These are phyloP conservation scores for Gastracanthus pulcherrimus DNA, from an alignment of 2,888 invertebrate genomes.

Conservation along the genomic window DNA sequence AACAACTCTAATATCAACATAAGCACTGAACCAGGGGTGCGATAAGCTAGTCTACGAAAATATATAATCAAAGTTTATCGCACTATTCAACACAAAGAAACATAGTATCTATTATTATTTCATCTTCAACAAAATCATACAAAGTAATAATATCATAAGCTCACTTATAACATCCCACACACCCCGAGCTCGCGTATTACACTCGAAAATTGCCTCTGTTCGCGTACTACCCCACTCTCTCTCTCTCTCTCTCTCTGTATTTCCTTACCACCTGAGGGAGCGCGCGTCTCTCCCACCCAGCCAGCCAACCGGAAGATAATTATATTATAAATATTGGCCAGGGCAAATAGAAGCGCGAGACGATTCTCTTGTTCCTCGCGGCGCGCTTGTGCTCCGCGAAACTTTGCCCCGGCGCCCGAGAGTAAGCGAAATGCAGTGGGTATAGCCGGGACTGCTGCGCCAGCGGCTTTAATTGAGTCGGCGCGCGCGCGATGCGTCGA, in stretches of 20 bases:
- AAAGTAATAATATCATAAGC: not conserved
- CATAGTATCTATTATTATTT: too few relatives aligned
- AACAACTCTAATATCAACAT: too few relatives aligned
- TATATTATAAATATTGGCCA: constrained; percentile 34
- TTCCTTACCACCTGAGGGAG: not conserved
- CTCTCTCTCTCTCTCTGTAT: not conserved
- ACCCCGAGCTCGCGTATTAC: not conserved
- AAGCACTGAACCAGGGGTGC: too few relatives aligned
- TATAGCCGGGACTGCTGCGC: not conserved
- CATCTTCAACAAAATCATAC: not conserved
- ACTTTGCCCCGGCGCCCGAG: too few relatives aligned
- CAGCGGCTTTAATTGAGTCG: constrained; percentile 34
- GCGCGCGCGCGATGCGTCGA: constrained; percentile 5
- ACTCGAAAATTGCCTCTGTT: not conserved
- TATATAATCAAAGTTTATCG: too few relatives aligned
- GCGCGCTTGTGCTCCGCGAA: constrained; percentile 5
- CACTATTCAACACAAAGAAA: too few relatives aligned
- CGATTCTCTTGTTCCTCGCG: not conserved
- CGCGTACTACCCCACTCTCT: not conserved
- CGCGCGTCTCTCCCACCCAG: not conserved
- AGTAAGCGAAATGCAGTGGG: too few relatives aligned
- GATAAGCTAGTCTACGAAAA: too few relatives aligned
- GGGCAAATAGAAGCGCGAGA: constrained; percentile 11
- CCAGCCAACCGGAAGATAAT: constrained; percentile 1
- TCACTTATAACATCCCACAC: not conserved